Percentiles rank a stretch among this genome's conserved stretches.
phyloP scores from a whole-genome alignment of 1,140 invertebrate genomes.

The Lysiphlebus fabarum region DNA sequence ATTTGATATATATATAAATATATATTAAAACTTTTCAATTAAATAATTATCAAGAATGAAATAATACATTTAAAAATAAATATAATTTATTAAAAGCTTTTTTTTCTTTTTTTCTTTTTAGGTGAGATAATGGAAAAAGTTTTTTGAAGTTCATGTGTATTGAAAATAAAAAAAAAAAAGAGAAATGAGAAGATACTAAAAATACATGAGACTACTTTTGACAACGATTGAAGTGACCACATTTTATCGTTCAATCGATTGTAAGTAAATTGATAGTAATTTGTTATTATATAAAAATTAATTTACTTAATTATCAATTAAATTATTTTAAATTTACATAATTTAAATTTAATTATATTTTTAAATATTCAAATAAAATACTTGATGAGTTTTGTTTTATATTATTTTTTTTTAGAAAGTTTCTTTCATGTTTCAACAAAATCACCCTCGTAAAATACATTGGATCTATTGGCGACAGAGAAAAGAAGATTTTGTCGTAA shows the following conservation, averaged over 20 bases:
- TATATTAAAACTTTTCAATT: too few species aligned
- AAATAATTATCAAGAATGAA: too few species aligned
- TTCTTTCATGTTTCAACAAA: neutral
- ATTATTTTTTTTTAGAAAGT: neutral
- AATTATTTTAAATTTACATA: too few species aligned
- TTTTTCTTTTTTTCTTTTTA: too few species aligned
- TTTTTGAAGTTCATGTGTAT: neutral
- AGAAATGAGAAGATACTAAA: neutral
- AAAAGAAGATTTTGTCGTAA: slow-evolving; percentile 26
- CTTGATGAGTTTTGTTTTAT: slow-evolving; percentile 1
- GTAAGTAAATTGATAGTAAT: too few species aligned
- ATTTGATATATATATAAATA: too few species aligned
- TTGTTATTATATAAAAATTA: too few species aligned
- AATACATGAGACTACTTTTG: slow-evolving; percentile 2
- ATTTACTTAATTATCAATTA: too few species aligned
- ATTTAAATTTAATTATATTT: neutral
- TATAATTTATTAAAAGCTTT: too few species aligned
- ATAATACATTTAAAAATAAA: too few species aligned
- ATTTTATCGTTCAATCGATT: neutral
- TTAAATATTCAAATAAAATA: neutral
- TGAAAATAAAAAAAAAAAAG: neutral
- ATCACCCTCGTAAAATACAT: slow-evolving; percentile 8
- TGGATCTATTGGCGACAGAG: neutral
- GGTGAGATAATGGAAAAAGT: too few species aligned
- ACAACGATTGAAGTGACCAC: neutral